Evolutionary conservation across 2,888 invertebrate genomes (phyloP), one percentile per base, ranked within the genome.

Genomic region (Lasioglossum calceatum): DNA sequence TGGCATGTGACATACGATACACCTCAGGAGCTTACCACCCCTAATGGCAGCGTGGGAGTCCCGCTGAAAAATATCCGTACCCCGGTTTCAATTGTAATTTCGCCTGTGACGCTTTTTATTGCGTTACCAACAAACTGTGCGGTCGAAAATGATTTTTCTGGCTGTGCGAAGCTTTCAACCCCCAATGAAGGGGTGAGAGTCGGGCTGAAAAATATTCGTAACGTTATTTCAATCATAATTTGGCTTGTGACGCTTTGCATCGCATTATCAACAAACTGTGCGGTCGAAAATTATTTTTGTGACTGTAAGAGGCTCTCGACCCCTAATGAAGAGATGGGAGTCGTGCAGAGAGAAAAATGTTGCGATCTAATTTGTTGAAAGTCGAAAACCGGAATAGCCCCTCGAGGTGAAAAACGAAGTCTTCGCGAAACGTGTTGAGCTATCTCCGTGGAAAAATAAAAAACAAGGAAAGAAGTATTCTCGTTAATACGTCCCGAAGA

Each of bases 1-100:
- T 87, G 92, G 92, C 92, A 92, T 92, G 92, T 91, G 94, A 94
- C 93, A 92, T 89, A 92, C 92, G 92, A 92, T 93, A 93, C 93
- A 93, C 91, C 90, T 92, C 91, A 86, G 88, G 89, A 81, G 85
- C 83, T 87, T 89, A 82, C 79, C 42, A 73, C 79, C 87, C 81
- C 82, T 86, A 77, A 84, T 80, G 77, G 81, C 81, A 67, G 81
- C 79, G 76, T 83, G 71, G 44, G 77, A 81, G 76, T 70, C 83
- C 71, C 79, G 75, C 39, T 58, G 77, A 86, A 90, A 82, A 74
- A 61, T 61, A 39, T 47, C 16, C 64, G 0, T 16, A 19, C 32
- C 36, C 19, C 7, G 8, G 32, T 64, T 16, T 8, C 32, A 7
- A 19, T 64, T 64, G 19, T 32, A 64, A 64, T 64, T 64, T 32